These are phyloP conservation scores for Hormaphis cornu DNA, from an alignment of 1,140 invertebrate species.

Conservation along the genomic window DNA sequence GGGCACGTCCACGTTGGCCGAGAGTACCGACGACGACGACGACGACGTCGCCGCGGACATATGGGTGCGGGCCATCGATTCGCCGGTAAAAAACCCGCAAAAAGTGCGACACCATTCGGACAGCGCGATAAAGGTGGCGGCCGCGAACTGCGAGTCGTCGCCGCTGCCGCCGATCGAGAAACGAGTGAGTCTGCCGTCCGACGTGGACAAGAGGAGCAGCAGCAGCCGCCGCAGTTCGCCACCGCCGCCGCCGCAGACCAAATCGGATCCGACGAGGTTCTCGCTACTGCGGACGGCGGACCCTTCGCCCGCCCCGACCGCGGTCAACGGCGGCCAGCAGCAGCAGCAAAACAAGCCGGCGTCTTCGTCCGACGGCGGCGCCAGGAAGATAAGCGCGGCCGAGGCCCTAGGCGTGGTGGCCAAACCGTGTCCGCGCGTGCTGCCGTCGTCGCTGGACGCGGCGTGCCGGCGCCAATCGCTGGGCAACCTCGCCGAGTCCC, in stretches of 20 bases:
- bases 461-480: slow-evolving; percentile 37
- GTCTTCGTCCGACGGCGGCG: not conserved
- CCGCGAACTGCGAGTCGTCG: not conserved
- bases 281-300: not conserved
- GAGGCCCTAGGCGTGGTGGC: slow-evolving; percentile 39
- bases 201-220: no score
- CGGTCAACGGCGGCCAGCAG: not conserved
- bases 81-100: slow-evolving; percentile 34
- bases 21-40: slow-evolving; percentile 29
- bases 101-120: slow-evolving; percentile 23
- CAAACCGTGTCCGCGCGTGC: slow-evolving; percentile 38
- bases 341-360: not conserved
- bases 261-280: not conserved
- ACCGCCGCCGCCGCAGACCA: slow-evolving; percentile 15
- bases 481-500: slow-evolving; percentile 38
- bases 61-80: slow-evolving; percentile 39
- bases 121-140: not conserved
- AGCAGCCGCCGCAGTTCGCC: not conserved
- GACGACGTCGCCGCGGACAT: slow-evolving; percentile 39
- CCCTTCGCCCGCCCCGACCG: not conserved
- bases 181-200: not conserved
- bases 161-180: not conserved
- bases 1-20: slow-evolving; percentile 7
- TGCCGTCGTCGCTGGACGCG: slow-evolving; percentile 34
- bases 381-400: slow-evolving; percentile 37